Conservation (phyloP, 2,113 vertebrate genomes). For the Apteryx owenii region DNA sequence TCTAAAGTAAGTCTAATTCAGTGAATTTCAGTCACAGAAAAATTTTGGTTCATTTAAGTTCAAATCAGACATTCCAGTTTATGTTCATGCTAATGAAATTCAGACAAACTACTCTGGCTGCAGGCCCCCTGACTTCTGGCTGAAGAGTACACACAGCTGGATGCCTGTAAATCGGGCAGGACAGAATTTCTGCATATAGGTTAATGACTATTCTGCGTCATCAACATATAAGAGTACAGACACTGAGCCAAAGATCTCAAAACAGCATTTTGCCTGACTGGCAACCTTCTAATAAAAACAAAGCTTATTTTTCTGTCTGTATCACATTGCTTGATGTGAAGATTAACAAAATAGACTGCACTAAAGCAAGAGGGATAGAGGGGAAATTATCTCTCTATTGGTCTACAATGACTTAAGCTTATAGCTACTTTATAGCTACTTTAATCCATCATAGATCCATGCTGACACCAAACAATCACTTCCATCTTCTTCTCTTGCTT, state of each 20-base stretch:
- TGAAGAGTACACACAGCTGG: constrained; percentile 42
- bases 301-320: neutral
- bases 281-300: constrained; percentile 8
- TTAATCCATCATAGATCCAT: neutral
- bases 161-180: constrained; percentile 26
- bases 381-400: neutral
- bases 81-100: constrained; percentile 25
- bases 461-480: neutral
- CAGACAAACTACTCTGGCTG: constrained; percentile 30
- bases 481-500: neutral
- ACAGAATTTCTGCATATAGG: constrained; percentile 37
- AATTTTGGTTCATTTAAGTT: constrained; percentile 4
- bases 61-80: constrained; percentile 14
- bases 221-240: neutral
- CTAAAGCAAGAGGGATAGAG: neutral
- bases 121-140: constrained; percentile 17
- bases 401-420: neutral
- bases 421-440: neutral
- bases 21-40: neutral
- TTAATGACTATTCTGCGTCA: constrained; percentile 36
- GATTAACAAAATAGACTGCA: neutral
- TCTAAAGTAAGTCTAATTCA: neutral
- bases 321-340: neutral
- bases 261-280: neutral
- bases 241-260: neutral